These are phyloP conservation scores for Eurypyga helias DNA, from an alignment of 2,113 vertebrate species.

Conservation along the genomic window DNA sequence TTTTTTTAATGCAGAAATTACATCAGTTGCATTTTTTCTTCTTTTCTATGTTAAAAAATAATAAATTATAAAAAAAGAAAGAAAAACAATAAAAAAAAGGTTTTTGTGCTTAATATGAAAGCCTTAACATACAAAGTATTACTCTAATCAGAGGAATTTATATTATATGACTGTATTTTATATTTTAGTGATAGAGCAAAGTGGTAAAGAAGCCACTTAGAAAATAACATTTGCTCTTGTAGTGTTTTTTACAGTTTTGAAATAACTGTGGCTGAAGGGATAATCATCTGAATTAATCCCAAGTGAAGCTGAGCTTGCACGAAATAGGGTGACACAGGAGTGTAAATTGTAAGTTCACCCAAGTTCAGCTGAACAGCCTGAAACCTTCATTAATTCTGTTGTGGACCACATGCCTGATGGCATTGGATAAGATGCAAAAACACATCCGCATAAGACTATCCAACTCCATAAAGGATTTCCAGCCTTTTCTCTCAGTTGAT, in stretches of 20 bases:
- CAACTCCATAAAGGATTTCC: not conserved
- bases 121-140: not conserved
- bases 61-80: not conserved
- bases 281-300: not conserved
- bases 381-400: not conserved
- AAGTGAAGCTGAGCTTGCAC: not conserved
- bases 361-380: not conserved
- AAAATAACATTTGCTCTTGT: not conserved
- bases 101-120: not conserved
- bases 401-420: not conserved
- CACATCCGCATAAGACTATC: not conserved
- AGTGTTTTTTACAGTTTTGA: not conserved
- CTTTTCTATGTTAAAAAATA: not conserved
- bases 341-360: not conserved
- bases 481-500: not conserved
- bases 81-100: accelerated
- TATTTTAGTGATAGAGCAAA: not conserved
- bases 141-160: not conserved
- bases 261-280: not conserved
- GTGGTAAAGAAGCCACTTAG: not conserved
- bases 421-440: not conserved
- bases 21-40: not conserved
- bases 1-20: not conserved
- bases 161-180: not conserved
- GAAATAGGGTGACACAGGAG: not conserved